Conservation (phyloP, 2,888 invertebrate species). For the Willowsia nigromaculata region DNA sequence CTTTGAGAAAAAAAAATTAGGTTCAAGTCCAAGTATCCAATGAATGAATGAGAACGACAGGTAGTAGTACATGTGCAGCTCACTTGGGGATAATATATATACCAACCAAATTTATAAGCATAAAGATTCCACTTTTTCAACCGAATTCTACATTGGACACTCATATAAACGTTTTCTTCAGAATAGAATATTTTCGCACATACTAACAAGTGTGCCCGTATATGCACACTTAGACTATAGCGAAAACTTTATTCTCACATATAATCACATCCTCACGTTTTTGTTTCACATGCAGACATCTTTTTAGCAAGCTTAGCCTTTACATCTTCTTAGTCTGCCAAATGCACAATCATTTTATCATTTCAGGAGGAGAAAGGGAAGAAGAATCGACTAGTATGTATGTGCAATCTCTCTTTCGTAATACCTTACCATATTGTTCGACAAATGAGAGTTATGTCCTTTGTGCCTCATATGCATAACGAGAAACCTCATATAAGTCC, state of each 20-base stretch:
- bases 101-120: not conserved
- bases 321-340: not conserved
- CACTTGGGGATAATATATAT: not conserved
- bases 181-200: not conserved
- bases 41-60: not conserved
- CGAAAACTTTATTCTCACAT: not conserved
- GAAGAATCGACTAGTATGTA: not conserved
- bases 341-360: constrained; percentile 22
- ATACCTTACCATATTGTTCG: constrained; percentile 17
- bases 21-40: not conserved
- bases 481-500: not conserved
- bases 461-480: constrained; percentile 14
- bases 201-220: not conserved
- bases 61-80: not conserved
- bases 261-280: not conserved
- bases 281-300: constrained; percentile 15
- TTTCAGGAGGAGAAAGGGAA: not conserved
- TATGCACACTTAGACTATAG: too few species aligned
- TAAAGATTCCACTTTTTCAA: not conserved
- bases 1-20: not conserved
- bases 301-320: not conserved
- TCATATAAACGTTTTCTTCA: not conserved
- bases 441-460: constrained; percentile 32
- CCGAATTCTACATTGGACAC: not conserved
- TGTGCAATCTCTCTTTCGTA: not conserved